Evolutionary conservation across 2,888 invertebrate species (phyloP), one percentile per base, ranked within the genome.

Genomic region (Clostera curtula): DNA sequence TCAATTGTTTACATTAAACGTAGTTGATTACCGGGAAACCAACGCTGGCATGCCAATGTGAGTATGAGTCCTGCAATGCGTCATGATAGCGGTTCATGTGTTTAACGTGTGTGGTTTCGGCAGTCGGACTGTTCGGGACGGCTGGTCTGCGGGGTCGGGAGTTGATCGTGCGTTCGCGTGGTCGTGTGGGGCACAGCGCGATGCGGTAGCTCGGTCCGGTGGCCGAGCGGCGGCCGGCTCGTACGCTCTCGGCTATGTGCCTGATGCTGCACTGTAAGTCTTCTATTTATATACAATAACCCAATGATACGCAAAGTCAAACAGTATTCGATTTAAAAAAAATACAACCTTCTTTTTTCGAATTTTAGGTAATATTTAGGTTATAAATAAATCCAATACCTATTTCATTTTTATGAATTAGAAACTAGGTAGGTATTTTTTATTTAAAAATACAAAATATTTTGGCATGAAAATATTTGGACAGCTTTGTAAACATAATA

Each of bases 1-100:
- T 64, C 72, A 56, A 60, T 74, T 75, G 80, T 79, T 80, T 79
- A 77, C 76, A 68, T 79, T 76, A 66, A 64, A 71, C 60, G 57
- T 68, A 79, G 76, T 79, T 76, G 79, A 80, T 79, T 73, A 69
- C 71, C 62, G 65, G 58, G 64, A 67, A 59, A 64, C 70, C 70
- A 71, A 70, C 74, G 77, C 77, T 80, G 80, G 80, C 76, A 80
- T 80, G 82, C 77, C 76, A 70, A 83, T 80, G 82, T 83, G 76
- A 83, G 82, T 82, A 82, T 64, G 49, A 12, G 20, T 72, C 60
- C 79, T 79, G 79, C 79, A 79, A 64, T 79, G 79, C 80, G 79
- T 67, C 79, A 77, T 61, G 59, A 27, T 28, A 34, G 32, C 27
- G 28, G 36, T 41, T 51, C 48, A 53, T 66, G 55, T 58, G 56